Evolutionary conservation across 1,140 invertebrate genomes (phyloP), one percentile per base, ranked within the genome.

Genomic region (Pogonomyrmex barbatus): DNA sequence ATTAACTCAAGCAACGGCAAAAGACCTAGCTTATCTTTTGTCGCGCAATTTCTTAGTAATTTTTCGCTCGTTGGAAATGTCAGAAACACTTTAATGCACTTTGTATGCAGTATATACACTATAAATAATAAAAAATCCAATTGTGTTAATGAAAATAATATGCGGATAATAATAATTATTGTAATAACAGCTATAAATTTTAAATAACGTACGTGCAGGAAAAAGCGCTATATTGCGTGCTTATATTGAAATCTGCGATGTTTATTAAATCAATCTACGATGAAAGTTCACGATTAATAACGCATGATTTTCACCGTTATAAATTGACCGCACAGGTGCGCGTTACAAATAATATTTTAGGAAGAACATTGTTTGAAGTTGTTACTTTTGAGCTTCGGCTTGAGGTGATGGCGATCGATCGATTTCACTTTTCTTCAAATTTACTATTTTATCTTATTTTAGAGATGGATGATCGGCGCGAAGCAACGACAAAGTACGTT

Each of bases 31-130:
- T 82, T 58, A 82, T 71, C 39, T 33, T 56, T 70, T 42, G 39
- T 70, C 65, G 24, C 17, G 65, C 39, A 45, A 30, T 47, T 39
- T 39, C 17, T 24, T 58, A 54, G n/a, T 54, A 81, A 81, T 73
- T 17, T 70, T 56, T 73, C 30, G n/a, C 39, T 47, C 30, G 9
- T 14, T 65, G 56, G n/a, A 79, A 52, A 79, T 54, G n/a, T 24
- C n/a, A 30, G 45, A 24, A 52, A 67, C 24, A 24, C 60, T 63
- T 78, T 39, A 63, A 24, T 65, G 33, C 30, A 12, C 9, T 65
- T 39, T 52, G 60, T 24, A 24, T 6, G n/a, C 47, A 56, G 9
- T 12, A 36, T 12, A 36, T n/a, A 12, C 47, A 14, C 3, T 24
- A 17, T 9, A n/a, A 17, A 45, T 45, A 76, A 30, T 45, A 10